phyloP scores from a whole-genome alignment of 2,113 vertebrate species.

The Gobius niger region DNA sequence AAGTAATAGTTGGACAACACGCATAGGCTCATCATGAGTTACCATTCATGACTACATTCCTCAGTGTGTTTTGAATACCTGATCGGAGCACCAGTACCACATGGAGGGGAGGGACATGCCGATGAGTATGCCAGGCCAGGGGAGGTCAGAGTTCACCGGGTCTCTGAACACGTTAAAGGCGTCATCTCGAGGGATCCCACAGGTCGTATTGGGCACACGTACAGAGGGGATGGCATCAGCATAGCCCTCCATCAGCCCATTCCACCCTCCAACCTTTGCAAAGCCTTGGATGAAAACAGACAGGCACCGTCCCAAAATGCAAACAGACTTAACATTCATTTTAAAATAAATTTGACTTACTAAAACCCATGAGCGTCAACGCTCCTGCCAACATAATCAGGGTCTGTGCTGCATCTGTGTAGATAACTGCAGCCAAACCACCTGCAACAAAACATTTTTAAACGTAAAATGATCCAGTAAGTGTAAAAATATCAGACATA shows the following conservation, averaged over 20 bases:
- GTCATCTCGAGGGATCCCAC: slow-evolving; percentile 87
- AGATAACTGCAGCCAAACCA: slow-evolving; percentile 95
- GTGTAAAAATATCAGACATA: background rate
- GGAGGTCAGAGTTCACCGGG: slow-evolving; percentile 88
- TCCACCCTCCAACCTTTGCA: slow-evolving; percentile 83
- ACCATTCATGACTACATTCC: no score
- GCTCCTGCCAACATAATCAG: slow-evolving; percentile 90
- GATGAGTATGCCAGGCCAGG: slow-evolving; percentile 91
- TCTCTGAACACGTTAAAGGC: slow-evolving; percentile 94
- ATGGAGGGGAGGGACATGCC: slow-evolving; percentile 94
- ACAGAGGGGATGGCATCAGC: slow-evolving; percentile 80
- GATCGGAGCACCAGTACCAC: slow-evolving; percentile 99
- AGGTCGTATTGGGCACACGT: slow-evolving; percentile 83
- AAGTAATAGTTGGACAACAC: no score
- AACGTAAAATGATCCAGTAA: background rate
- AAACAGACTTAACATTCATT: background rate
- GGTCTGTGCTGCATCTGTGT: slow-evolving; percentile 93
- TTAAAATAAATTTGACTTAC: slow-evolving; percentile 18
- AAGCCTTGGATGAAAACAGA: slow-evolving; percentile 79
- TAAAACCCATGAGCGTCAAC: slow-evolving; percentile 81
- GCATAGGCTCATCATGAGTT: no score
- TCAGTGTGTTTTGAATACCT: slow-evolving; percentile 74
- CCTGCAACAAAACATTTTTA: slow-evolving; percentile 70
- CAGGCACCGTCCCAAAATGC: background rate
- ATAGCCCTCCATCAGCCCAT: slow-evolving; percentile 83